Conservation (phyloP, 1,140 invertebrate species). For the Drosophila bocki region DNA sequence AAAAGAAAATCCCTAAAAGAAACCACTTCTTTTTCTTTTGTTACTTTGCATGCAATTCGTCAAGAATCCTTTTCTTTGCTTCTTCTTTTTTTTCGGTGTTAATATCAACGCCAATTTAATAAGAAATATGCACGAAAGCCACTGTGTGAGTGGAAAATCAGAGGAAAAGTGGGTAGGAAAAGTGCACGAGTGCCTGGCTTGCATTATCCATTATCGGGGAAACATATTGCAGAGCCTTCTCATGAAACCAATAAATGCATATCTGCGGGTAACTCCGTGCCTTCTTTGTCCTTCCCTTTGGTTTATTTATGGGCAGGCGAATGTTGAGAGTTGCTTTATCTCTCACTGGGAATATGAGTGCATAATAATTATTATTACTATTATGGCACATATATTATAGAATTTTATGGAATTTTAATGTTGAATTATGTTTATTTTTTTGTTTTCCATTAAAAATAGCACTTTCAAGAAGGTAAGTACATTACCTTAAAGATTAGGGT, state of each 20-base stretch:
- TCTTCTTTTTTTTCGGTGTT: conserved; percentile 16
- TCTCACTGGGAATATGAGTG: conserved; percentile 26
- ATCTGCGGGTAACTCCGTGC: neutral
- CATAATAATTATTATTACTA: conserved; percentile 34
- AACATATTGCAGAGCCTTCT: conserved; percentile 35
- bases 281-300: neutral
- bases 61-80: conserved; percentile 34
- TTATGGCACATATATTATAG: conserved; percentile 14
- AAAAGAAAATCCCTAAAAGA: neutral
- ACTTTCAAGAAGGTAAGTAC: too few relatives aligned
- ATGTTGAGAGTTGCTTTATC: conserved; percentile 37
- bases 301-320: conserved; percentile 27
- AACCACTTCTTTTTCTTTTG: neutral
- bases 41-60: conserved; percentile 43
- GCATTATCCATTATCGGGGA: conserved; percentile 44
- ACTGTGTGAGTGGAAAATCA: neutral
- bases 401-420: neutral
- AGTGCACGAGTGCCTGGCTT: conserved; percentile 14
- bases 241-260: conserved; percentile 35
- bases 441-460: too few relatives aligned
- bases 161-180: neutral
- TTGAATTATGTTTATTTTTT: neutral
- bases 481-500: too few relatives aligned
- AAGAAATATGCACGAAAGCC: conserved; percentile 48
- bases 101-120: conserved; percentile 54